A percentile compares a stretch with the other conserved stretches of the same genome.
Evolutionary conservation across 2,888 invertebrate species (phyloP).

Genomic region (Nomada fucata): DNA sequence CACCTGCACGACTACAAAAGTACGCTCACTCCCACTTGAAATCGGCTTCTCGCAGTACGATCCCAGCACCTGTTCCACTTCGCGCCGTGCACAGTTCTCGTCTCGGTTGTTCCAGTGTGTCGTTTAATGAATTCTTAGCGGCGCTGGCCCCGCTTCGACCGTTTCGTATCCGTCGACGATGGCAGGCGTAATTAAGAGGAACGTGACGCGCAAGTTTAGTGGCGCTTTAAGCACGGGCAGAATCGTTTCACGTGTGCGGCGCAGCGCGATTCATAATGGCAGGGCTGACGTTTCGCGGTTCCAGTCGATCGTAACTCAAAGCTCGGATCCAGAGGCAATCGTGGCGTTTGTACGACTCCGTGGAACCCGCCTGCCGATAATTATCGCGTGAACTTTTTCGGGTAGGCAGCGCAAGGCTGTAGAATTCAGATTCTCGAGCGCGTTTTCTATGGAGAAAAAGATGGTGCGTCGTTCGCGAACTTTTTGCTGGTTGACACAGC

Average conservation of each 20-base stretch:
- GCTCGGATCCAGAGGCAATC: background rate
- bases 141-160: slow-evolving; percentile 24
- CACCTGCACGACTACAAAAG: slow-evolving; percentile 35
- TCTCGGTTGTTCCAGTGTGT: slow-evolving; percentile 52
- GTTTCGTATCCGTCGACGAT: slow-evolving; percentile 61
- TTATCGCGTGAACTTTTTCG: slow-evolving; percentile 14
- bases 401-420: background rate
- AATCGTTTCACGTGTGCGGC: slow-evolving; percentile 59
- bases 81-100: slow-evolving; percentile 25
- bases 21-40: slow-evolving; percentile 6
- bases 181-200: slow-evolving; percentile 68
- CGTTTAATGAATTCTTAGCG: slow-evolving; percentile 63
- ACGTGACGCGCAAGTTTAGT: slow-evolving; percentile 69
- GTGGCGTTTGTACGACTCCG: background rate
- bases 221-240: slow-evolving; percentile 60
- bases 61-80: slow-evolving; percentile 63
- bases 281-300: slow-evolving; percentile 49
- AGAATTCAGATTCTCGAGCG: background rate
- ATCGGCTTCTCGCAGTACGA: slow-evolving; percentile 32
- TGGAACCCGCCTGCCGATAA: slow-evolving; percentile 14
- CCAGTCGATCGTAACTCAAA: slow-evolving; percentile 36
- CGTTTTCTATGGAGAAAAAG: too few species aligned
- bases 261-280: slow-evolving; percentile 61
- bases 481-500: background rate
- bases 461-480: background rate